Base-by-base conservation (phyloP, 1,140 invertebrate species). In the Drosophila asahinai region DNA sequence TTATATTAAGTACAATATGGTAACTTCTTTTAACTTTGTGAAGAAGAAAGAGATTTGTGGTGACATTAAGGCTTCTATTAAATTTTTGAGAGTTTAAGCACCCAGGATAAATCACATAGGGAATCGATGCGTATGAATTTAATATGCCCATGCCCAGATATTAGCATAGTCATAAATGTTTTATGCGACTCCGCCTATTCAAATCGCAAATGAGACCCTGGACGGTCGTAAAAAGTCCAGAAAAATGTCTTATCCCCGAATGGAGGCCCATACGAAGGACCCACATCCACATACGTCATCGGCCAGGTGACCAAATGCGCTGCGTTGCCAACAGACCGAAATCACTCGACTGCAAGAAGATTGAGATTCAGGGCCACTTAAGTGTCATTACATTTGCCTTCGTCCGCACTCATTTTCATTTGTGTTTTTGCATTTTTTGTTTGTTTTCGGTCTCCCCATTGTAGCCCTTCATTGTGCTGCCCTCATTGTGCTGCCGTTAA, bases 271-370 rank as follows among this genome's bases (percentile, higher is more conserved):
- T 36, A 17, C 33, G n/a, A 63, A 74, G 57, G 27, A 62, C 19
- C 40, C 19, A 9, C 60, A 58, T 48, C 52, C 17, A 30, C 47
- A 79, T 78, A 70, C 75, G 67, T 80, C 75, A 71, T 59, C 60
- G n/a, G 52, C 59, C 47, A 48, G 40, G 45, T 77, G 64, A 43
- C 55, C 74, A 61, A 68, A 55, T 58, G 52, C 57, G 63, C 38
- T 54, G 54, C 36, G 66, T 51, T 48, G 33, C 43, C 51, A 49
- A 73, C 79, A 80, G 63, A 68, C 60, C 68, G 17, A 89, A 89
- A 81, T 81, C 78, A 89, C 63, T 84, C 77, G 81, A 64, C 84
- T 89, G 84, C 74, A 89, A 81, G 89, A 58, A 86, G 83, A 86
- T 86, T 82, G 82, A 83, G 78, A 89, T 80, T 76, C 80, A 83